Percentiles rank a stretch among this genome's conserved stretches.
phyloP scores from a whole-genome alignment of 1,140 invertebrate species.

The Drosophila triauraria region DNA sequence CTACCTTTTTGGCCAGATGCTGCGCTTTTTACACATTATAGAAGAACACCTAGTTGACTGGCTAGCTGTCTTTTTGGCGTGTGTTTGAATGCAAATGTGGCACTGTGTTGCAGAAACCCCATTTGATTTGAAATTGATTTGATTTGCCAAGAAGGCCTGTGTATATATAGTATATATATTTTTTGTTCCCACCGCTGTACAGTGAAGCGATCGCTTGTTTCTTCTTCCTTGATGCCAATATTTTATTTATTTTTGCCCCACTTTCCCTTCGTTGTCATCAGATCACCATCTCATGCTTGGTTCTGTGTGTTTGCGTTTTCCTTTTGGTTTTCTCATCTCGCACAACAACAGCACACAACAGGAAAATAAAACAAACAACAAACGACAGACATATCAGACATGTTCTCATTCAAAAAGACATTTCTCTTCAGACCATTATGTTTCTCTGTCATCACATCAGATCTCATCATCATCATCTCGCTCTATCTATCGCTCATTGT shows the following conservation, averaged over 20 bases:
- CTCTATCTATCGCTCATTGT: constrained; percentile 43
- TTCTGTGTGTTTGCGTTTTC: constrained; percentile 20
- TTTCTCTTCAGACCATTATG: constrained; percentile 38
- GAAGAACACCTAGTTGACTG: constrained; percentile 44
- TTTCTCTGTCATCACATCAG: constrained; percentile 45
- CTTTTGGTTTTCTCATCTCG: constrained; percentile 30
- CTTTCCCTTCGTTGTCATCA: constrained; percentile 13
- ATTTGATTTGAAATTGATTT: constrained; percentile 43
- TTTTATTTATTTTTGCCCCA: constrained; percentile 17
- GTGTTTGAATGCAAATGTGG: constrained; percentile 30
- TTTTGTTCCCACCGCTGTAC: constrained; percentile 38
- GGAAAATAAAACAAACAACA: constrained; percentile 43
- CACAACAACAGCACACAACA: constrained; percentile 31
- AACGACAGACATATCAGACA: constrained; percentile 35
- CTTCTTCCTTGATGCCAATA: constrained; percentile 21
- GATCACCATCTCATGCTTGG: constrained; percentile 26
- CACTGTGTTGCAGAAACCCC: constrained; percentile 24
- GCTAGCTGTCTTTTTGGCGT: constrained; percentile 53
- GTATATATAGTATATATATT: constrained; percentile 30
- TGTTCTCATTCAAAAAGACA: constrained; percentile 39
- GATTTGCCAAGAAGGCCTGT: constrained; percentile 22
- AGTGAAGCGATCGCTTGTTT: constrained; percentile 51
- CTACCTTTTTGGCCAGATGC: constrained; percentile 37
- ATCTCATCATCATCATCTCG: constrained; percentile 31
- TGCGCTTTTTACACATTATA: constrained; percentile 45